Conservation (phyloP, 2,797 vertebrate genomes). For the Onychomys torridus region DNA sequence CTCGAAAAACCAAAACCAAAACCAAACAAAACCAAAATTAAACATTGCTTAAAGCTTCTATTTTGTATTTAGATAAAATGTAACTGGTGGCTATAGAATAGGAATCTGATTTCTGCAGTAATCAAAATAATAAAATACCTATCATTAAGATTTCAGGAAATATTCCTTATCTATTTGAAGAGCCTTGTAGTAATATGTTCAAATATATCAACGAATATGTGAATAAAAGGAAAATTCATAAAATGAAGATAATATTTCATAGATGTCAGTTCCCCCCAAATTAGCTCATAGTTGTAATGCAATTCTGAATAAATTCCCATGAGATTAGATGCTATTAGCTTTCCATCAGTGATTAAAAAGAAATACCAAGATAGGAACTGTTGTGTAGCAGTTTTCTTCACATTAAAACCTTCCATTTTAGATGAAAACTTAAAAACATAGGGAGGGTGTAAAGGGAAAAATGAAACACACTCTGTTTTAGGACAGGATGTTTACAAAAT, state of each 20-base stretch:
- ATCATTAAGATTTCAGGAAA: constrained; percentile 21
- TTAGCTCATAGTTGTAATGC: constrained; percentile 26
- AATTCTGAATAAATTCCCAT: constrained; percentile 51
- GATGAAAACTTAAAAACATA: neutral
- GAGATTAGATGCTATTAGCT: neutral
- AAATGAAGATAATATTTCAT: constrained; percentile 4
- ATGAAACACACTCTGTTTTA: neutral
- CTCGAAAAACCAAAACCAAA: neutral
- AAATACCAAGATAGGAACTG: neutral
- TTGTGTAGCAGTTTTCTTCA: neutral
- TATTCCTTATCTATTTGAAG: neutral
- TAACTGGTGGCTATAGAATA: neutral
- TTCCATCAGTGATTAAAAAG: neutral
- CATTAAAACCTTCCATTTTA: neutral
- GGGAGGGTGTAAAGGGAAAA: neutral
- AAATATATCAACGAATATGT: constrained; percentile 32
- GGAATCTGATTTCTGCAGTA: neutral
- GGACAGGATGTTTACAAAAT: neutral
- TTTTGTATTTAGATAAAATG: constrained; percentile 57
- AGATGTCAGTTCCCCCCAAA: constrained; percentile 13
- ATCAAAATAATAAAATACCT: constrained; percentile 25
- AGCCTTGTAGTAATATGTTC: neutral
- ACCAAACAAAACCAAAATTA: neutral
- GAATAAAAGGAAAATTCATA: constrained; percentile 21
- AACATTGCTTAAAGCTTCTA: neutral